These are phyloP conservation scores for Melieria picta DNA, from an alignment of 2,888 invertebrate species.

Conservation along the genomic window DNA sequence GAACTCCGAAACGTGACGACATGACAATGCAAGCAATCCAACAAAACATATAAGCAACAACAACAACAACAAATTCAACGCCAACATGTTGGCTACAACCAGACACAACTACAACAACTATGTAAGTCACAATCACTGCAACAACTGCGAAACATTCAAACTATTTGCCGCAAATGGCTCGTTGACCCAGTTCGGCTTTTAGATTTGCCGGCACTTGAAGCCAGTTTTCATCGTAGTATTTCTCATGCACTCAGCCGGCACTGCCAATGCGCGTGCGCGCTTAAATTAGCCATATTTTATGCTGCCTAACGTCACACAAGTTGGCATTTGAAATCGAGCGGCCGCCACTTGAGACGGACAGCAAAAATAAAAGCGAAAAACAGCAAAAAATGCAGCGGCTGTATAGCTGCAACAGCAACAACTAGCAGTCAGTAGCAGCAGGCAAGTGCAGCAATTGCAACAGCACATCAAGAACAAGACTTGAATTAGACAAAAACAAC, in stretches of 20 bases:
- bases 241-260: too few species aligned
- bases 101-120: background rate
- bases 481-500: background rate
- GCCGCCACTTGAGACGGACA: too few species aligned
- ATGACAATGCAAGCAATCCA: slow-evolving; percentile 20
- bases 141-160: slow-evolving; percentile 28
- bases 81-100: background rate
- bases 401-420: too few species aligned
- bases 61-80: slow-evolving; percentile 1
- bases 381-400: too few species aligned
- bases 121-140: background rate
- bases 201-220: slow-evolving; percentile 59
- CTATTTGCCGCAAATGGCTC: slow-evolving; percentile 51
- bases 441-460: too few species aligned
- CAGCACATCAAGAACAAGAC: too few species aligned
- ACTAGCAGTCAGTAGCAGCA: too few species aligned
- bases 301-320: too few species aligned
- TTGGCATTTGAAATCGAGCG: too few species aligned
- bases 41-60: slow-evolving; percentile 17
- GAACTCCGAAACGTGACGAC: slow-evolving; percentile 42
- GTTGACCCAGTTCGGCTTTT: slow-evolving; percentile 64
- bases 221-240: slow-evolving; percentile 2
- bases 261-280: too few species aligned
- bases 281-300: too few species aligned
- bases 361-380: too few species aligned